Base-by-base conservation (phyloP, 2,113 vertebrate genomes). In the Morone chrysops region DNA sequence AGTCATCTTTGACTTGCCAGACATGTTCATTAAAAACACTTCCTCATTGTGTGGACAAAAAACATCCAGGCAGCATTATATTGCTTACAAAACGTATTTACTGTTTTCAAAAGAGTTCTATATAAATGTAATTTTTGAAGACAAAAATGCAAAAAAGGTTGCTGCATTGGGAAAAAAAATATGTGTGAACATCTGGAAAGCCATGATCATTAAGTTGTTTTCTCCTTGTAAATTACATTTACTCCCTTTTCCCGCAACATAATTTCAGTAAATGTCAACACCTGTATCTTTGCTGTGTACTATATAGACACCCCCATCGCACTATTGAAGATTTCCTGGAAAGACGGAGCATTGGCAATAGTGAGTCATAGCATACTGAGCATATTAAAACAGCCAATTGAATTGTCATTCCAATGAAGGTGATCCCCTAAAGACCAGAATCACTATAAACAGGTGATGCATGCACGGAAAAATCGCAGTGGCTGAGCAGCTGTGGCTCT, bases 401-500 rank as follows among this genome's bases (percentile, higher is more conserved):
- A 69, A 25, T 6, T 6, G 18, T 69, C 36, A 25, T 1, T 14
- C 62, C 6, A 22, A 18, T 22, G 4, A 51, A 73, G 20, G 50
- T 48, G 59, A 82, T 70, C 25, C 8, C 41, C 4, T 11, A 31
- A 66, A 36, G 53, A 70, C 2, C 53, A 62, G 22, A 62, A 45
- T 60, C 56, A n/a, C 13, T 2, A 6, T 22, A 68, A 86, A 73
- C 81, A 82, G 83, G 36, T 56, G 79, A 70, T 17, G 41, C 70
- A 16, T 17, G 22, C 14, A 56, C 20, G 73, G 71, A 85, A 81
- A 88, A 66, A 57, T 22, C 5, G 6, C 6, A 6, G 22, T 2
- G 40, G 18, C 45, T 0, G 43, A 83, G 67, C 83, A 87, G 86
- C 82, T 89, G 88, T 31, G 65, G 22, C 13, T 2, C 53, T 67